A percentile compares a stretch with the other conserved stretches of the same genome.
Evolutionary conservation across 2,797 vertebrate species (phyloP).

Genomic region (Rhinichthys osculus): DNA sequence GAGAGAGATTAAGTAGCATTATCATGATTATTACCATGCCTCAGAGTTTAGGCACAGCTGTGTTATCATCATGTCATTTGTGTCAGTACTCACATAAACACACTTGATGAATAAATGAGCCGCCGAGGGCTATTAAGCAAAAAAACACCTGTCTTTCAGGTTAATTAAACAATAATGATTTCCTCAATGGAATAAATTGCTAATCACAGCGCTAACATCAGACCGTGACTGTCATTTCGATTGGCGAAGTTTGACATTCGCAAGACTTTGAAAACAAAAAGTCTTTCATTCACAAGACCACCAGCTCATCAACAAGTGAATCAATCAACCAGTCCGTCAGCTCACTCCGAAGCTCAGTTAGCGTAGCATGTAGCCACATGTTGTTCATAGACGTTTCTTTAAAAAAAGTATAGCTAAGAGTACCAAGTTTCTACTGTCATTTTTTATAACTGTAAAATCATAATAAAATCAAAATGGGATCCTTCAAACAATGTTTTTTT

Average conservation of each 20-base stretch:
- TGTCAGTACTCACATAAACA: constrained; percentile 65
- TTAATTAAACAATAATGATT: constrained; percentile 75
- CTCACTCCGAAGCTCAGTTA: constrained; percentile 27
- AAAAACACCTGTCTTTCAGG: constrained; percentile 71
- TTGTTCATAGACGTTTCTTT: neutral
- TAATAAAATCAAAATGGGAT: neutral
- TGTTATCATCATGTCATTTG: constrained; percentile 76
- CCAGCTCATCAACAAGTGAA: constrained; percentile 38
- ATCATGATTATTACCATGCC: constrained; percentile 68
- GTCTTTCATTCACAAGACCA: constrained; percentile 68
- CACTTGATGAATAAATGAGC: constrained; percentile 56
- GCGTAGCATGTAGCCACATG: neutral
- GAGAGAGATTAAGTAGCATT: constrained; percentile 59
- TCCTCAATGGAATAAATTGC: constrained; percentile 69
- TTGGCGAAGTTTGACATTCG: constrained; percentile 65
- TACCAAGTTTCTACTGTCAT: neutral
- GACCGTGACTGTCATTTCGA: constrained; percentile 65
- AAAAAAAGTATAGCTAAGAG: neutral
- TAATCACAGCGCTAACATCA: constrained; percentile 67
- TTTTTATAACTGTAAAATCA: neutral
- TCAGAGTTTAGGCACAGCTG: constrained; percentile 71
- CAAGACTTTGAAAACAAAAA: constrained; percentile 52
- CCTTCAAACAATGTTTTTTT: neutral
- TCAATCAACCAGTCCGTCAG: constrained; percentile 58
- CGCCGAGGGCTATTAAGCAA: constrained; percentile 71